Evolutionary conservation across 2,888 invertebrate species (phyloP).

Genomic region (Drosophila vallismaia): DNA sequence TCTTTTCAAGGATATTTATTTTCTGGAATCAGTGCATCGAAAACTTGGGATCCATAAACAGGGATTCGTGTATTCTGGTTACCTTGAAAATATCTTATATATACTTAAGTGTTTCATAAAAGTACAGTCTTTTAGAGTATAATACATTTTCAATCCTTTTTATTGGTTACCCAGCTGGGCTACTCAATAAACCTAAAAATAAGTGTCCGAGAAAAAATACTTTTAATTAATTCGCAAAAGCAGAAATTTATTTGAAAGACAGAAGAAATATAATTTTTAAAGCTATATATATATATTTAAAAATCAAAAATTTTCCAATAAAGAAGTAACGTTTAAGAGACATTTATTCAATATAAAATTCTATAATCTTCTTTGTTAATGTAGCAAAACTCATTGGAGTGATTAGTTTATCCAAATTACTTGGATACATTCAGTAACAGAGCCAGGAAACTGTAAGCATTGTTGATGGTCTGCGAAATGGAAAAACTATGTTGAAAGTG

Average conservation of each 20-base stretch:
- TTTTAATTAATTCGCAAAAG: too few relatives aligned
- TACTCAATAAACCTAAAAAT: too few relatives aligned
- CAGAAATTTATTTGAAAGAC: too few relatives aligned
- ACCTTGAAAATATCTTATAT: not conserved
- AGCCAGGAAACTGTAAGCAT: constrained; percentile 78
- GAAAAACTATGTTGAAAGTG: not conserved
- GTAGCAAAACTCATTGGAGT: too few relatives aligned
- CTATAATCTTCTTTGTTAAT: too few relatives aligned
- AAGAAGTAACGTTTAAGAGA: not conserved
- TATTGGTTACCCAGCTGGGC: too few relatives aligned
- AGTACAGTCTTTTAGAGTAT: too few relatives aligned
- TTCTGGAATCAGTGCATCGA: constrained; percentile 18
- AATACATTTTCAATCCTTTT: too few relatives aligned
- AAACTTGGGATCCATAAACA: constrained; percentile 2
- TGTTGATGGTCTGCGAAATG: constrained; percentile 73
- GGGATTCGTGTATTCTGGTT: not conserved
- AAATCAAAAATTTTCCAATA: not conserved
- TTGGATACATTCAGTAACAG: constrained; percentile 72
- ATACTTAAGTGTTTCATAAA: too few relatives aligned
- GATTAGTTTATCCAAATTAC: too few relatives aligned
- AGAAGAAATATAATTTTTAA: too few relatives aligned
- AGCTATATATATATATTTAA: not conserved
- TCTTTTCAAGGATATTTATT: not conserved
- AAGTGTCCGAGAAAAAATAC: too few relatives aligned
- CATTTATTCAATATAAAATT: not conserved